phyloP scores from a whole-genome alignment of 2,888 invertebrate species.

The Cosmia pyralina region DNA sequence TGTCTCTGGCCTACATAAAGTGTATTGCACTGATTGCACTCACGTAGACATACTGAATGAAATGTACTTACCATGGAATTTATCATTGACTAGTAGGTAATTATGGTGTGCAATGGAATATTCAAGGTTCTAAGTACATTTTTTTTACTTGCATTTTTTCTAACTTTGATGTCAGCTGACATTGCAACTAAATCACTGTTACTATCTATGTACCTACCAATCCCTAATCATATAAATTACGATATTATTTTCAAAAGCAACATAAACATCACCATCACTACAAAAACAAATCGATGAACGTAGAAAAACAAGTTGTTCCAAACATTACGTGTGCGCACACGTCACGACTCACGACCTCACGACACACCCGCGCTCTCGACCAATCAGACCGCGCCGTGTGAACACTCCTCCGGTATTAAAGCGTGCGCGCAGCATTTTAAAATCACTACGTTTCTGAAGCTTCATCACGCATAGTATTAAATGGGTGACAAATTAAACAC shows the following conservation, averaged over 20 bases:
- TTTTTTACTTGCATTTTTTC: not conserved
- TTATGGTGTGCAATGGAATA: not conserved
- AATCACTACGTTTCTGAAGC: constrained; percentile 57
- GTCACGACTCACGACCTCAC: constrained; percentile 62
- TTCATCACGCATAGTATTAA: constrained; percentile 76
- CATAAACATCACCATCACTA: constrained; percentile 46
- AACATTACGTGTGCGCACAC: constrained; percentile 66
- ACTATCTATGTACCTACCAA: too few species aligned
- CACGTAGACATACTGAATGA: not conserved
- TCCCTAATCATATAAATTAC: not conserved
- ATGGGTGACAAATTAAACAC: constrained; percentile 87
- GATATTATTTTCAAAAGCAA: constrained; percentile 31
- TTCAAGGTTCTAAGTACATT: not conserved
- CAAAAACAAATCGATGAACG: constrained; percentile 68
- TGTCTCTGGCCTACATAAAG: constrained; percentile 2
- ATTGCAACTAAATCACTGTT: not conserved
- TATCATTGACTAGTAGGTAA: not conserved
- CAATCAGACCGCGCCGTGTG: constrained; percentile 80
- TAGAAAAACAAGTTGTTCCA: constrained; percentile 61
- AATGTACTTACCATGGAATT: not conserved
- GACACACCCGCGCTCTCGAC: constrained; percentile 85
- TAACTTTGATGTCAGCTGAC: not conserved
- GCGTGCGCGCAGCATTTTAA: constrained; percentile 74
- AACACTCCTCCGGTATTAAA: constrained; percentile 81
- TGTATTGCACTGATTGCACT: not conserved